These are phyloP conservation scores for Corythoichthys haematopterus DNA, from an alignment of 2,113 vertebrate genomes.

Conservation along the genomic window DNA sequence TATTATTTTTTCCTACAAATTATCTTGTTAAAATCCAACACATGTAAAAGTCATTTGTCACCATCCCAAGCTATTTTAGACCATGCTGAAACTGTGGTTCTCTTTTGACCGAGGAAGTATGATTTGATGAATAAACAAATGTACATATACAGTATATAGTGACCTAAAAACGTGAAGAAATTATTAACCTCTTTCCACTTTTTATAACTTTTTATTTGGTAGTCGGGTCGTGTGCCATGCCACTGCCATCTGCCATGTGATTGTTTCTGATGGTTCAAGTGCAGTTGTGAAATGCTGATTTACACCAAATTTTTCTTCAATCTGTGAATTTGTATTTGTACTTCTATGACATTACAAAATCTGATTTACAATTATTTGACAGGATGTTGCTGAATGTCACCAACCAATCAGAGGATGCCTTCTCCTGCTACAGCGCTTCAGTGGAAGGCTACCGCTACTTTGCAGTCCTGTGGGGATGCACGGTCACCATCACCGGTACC, in stretches of 20 bases:
- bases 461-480: slow-evolving; percentile 76
- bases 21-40: background rate
- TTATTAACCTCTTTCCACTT: no score
- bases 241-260: no score
- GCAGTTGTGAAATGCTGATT: no score
- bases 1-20: background rate
- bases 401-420: slow-evolving; percentile 48
- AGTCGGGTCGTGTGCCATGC: no score
- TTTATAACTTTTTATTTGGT: no score
- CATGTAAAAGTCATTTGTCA: background rate
- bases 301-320: background rate
- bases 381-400: slow-evolving; percentile 61
- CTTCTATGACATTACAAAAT: background rate
- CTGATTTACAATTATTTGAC: background rate
- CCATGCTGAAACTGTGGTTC: background rate
- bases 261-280: no score
- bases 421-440: slow-evolving; percentile 78
- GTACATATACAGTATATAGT: background rate
- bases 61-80: no score
- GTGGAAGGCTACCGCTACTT: slow-evolving; percentile 78
- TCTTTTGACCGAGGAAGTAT: background rate
- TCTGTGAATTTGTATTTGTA: background rate
- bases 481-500: slow-evolving; percentile 73
- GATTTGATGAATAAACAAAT: background rate
- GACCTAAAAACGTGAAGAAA: no score